Evolutionary conservation across 1,140 invertebrate genomes (phyloP), one percentile per base, ranked within the genome.

Genomic region (Pseudomyrmex flavicornis): DNA sequence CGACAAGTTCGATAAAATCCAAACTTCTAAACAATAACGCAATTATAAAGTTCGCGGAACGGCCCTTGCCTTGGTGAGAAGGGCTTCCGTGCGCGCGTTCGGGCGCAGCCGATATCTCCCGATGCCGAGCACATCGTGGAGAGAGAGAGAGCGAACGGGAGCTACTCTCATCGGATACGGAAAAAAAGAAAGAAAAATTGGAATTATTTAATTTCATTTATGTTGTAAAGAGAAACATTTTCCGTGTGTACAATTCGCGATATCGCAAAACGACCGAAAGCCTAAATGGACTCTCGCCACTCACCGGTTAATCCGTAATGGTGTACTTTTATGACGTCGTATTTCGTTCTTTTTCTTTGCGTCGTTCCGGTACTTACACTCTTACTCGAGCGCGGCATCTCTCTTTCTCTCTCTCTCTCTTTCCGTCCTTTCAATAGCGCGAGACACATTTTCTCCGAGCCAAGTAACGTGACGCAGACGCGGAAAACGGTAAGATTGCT

Each of bases 1-100:
- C 76, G 77, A 85, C 83, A 90, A 88, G 88, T 90, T 90, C 87
- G 70, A 90, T 77, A 88, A 88, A 90, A 90, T 82, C 84, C 85
- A 85, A 72, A 77, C 84, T 68, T 80, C 83, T 65, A 86, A 84
- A 79, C 76, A 75, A 83, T 90, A 90, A 90, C 88, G 56, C 54
- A 65, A 90, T 90, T 90, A 86, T 56, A 65, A 87, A 88, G 74
- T 90, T 88, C 22, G 70, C 48, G 74, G 75, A 66, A 35, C 35
- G 35, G 66, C 89, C 76, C 79, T 87, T 84, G 73, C 46, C 50
- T 35, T 35, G 54, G 8, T 12, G 59, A 58, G 46, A 52, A 75
- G 26, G 68, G 79, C 58, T 83, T 73, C 54, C 68, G 54, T 62
- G 66, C 58, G 7, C 35, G 69, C 79, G 73, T 66, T 75, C 63